Base-by-base conservation (phyloP, 2,888 invertebrate genomes). In the Plebejus melissa region DNA sequence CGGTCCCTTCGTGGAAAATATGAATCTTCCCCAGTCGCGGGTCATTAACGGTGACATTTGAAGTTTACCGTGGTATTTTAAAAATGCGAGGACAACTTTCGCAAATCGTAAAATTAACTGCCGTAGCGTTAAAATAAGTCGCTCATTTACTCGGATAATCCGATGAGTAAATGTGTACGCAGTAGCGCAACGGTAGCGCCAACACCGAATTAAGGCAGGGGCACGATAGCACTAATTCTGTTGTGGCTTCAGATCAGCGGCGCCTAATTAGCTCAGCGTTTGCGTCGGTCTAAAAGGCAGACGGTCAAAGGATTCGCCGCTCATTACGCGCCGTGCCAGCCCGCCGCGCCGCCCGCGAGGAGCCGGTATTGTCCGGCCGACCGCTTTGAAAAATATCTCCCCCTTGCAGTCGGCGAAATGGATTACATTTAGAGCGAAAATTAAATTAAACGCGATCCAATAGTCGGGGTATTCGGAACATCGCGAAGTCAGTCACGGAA, bases 221-320 rank as follows among this genome's bases (percentile, higher is more conserved):
- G 79, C 82, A 88, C 87, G 89, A 88, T 90, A 83, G 87, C 86
- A 86, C 88, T 91, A 90, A 91, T 90, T 90, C 86, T 82, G 88
- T 83, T 86, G 89, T 83, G 90, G 91, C 89, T 90, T 88, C 85
- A 88, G 88, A 90, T 90, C 86, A 87, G 84, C 86, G 85, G 85
- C 85, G 90, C 88, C 88, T 93, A 93, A 93, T 93, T 93, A 93
- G 89, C 87, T 83, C 86, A 84, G 86, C 89, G 87, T 89, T 91
- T 87, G 87, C 86, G 81, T 84, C 82, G 65, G 70, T 41, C 71
- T 46, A 83, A 81, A 81, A 85, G 86, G 85, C 88, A 86, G 85
- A 87, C 87, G 89, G 88, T 91, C 93, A 93, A 93, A 93, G 92
- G 90, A 90, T 90, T 87, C 86, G 85, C 87, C 85, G 89, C 91